A percentile compares a stretch with the other conserved stretches of the same genome.
phyloP scores from a whole-genome alignment of 2,113 vertebrate genomes.

The Lophochroa leadbeateri region DNA sequence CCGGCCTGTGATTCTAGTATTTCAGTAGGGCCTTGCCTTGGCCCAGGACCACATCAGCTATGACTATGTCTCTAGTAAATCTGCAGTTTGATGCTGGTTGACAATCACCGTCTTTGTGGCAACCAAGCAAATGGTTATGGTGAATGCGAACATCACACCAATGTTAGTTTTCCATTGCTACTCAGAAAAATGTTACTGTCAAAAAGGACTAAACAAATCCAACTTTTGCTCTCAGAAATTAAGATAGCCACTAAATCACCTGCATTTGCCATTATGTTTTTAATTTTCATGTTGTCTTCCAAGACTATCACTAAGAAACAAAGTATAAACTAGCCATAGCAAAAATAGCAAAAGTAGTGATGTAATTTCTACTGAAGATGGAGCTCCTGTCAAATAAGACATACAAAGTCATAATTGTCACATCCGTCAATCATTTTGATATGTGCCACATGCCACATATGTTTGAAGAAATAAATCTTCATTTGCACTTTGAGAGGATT shows the following conservation, averaged over 20 bases:
- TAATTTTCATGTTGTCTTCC: neutral
- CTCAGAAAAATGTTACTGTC: neutral
- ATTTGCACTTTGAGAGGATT: neutral
- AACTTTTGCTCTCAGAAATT: neutral
- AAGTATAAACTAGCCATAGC: neutral
- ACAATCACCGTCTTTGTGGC: too few relatives aligned
- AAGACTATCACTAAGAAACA: neutral
- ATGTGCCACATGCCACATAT: neutral
- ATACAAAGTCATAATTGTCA: neutral
- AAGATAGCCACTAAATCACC: neutral
- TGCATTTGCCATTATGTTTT: neutral
- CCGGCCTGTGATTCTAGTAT: too few relatives aligned
- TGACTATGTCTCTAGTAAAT: neutral
- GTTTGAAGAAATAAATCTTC: neutral
- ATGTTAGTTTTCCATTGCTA: neutral
- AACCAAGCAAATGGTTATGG: neutral
- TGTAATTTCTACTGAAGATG: neutral
- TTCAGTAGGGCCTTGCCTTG: neutral
- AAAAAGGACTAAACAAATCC: neutral
- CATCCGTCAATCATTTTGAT: neutral
- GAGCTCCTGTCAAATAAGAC: neutral
- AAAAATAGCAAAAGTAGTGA: neutral
- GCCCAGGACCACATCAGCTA: neutral
- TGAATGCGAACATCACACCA: neutral
- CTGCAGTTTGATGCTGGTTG: neutral